Conservation (phyloP, 2,888 invertebrate species). For the Mesodorylaimus sp. region DNA sequence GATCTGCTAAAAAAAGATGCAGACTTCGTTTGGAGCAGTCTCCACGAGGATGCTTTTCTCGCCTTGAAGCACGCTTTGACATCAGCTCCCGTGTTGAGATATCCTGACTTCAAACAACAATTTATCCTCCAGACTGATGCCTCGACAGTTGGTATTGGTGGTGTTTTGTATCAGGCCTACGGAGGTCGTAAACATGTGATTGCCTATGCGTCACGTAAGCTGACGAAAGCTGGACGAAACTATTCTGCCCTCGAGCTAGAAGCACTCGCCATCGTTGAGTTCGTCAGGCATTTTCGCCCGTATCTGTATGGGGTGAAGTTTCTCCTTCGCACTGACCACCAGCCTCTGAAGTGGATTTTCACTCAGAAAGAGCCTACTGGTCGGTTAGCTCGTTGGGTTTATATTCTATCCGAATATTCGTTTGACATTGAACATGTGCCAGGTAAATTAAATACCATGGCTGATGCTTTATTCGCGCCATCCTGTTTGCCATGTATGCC, state of each 20-base stretch:
- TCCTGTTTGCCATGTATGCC: too few species aligned
- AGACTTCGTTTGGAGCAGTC: constrained; percentile 13
- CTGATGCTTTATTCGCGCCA: constrained; percentile 30
- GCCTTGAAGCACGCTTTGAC: constrained; percentile 6
- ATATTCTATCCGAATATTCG: constrained; percentile 30
- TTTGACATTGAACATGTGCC: constrained; percentile 29
- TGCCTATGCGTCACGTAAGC: constrained; percentile 14
- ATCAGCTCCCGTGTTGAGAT: constrained; percentile 13
- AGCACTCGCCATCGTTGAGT: constrained; percentile 25
- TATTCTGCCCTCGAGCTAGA: constrained; percentile 32
- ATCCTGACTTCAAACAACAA: constrained; percentile 16
- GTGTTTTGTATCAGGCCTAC: constrained; percentile 16
- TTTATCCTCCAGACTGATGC: constrained; percentile 23
- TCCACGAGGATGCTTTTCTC: constrained; percentile 8
- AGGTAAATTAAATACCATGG: constrained; percentile 28
- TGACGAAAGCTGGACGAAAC: constrained; percentile 24
- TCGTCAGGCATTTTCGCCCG: constrained; percentile 28
- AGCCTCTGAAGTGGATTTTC: constrained; percentile 35
- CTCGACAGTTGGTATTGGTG: constrained; percentile 18
- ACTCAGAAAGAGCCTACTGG: constrained; percentile 31
- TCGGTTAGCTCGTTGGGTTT: constrained; percentile 33
- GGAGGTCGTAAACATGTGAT: constrained; percentile 13
- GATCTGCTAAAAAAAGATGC: constrained; percentile 2
- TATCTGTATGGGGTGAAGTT: constrained; percentile 30
- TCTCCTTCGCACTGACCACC: constrained; percentile 32